Base-by-base conservation (phyloP, 2,797 vertebrate genomes). In the Dryobates pubescens region DNA sequence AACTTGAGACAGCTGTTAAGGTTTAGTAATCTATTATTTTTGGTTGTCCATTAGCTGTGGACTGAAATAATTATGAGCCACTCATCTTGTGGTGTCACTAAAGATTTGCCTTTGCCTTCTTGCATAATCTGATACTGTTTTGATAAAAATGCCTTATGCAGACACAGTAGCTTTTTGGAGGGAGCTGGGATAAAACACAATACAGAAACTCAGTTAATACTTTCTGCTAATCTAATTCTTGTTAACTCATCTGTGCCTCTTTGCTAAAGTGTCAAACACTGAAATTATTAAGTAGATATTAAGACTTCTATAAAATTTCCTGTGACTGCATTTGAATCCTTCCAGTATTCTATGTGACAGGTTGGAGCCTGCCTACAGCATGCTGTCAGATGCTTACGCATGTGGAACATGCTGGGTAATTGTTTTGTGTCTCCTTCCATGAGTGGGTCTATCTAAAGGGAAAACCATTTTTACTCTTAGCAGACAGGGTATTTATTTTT, bases 381-480 rank as follows among this genome's bases (percentile, higher is more conserved):
- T 12, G 26, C 61, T 86, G 81, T 93, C 96, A 91, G 89, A 54
- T 68, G 82, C 76, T 92, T 64, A 67, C 49, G 72, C 49, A 51
- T n/a, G 43, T 85, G 86, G 76, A 96, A 94, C 2, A 0, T 0
- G 0, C 61, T 76, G 78, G 38, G n/a, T 93, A 94, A 92, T 82
- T 81, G 70, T 68, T 91, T 72, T 0, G 1, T 76, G 70, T 67
- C 73, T 94, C 59, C 38, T 79, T 94, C 64, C 34, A 17, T 5
- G 34, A 65, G 67, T 9, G 20, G 73, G 72, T 86, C 43, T 82
- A 89, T 75, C 70, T 82, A 91, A 94, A 82, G 63, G 70, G 45
- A 87, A 87, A 93, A 75, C n/a, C 0, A 0, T 65, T 91, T 88
- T 90, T 82, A 51, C 30, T 93, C 69, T 63, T 41, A 81, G 59